Percentiles rank a stretch among this genome's conserved stretches.
Conservation (phyloP, 2,797 vertebrate species). For the Coluber constrictor region DNA sequence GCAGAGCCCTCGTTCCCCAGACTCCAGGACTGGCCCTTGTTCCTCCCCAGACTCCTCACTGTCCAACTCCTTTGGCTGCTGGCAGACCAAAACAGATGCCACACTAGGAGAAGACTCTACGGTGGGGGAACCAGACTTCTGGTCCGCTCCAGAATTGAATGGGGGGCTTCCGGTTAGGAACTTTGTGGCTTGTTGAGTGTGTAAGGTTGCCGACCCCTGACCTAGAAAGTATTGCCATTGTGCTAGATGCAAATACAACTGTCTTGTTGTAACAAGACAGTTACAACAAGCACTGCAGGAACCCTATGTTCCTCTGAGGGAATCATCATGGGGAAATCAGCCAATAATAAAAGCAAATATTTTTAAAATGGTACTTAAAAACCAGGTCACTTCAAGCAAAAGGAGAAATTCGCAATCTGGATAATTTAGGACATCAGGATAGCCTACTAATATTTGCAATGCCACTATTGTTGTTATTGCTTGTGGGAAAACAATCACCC, state of each 20-base stretch:
- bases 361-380: neutral
- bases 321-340: neutral
- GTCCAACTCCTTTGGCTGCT: no score
- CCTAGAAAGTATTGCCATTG: neutral
- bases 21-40: no score
- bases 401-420: neutral
- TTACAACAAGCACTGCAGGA: neutral
- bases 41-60: no score
- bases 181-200: no score
- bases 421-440: neutral
- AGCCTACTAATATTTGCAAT: neutral
- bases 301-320: neutral
- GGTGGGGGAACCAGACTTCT: no score
- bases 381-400: neutral
- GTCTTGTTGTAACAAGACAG: neutral
- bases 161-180: no score
- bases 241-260: neutral
- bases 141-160: no score
- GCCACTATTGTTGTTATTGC: neutral
- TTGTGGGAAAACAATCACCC: neutral
- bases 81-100: no score
- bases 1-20: no score
- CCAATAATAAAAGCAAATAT: neutral
- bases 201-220: no score
- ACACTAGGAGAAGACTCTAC: no score